A percentile compares a stretch with the other conserved stretches of the same genome.
Conservation (phyloP, 2,797 vertebrate genomes). For the Leucoraja ocellata region DNA sequence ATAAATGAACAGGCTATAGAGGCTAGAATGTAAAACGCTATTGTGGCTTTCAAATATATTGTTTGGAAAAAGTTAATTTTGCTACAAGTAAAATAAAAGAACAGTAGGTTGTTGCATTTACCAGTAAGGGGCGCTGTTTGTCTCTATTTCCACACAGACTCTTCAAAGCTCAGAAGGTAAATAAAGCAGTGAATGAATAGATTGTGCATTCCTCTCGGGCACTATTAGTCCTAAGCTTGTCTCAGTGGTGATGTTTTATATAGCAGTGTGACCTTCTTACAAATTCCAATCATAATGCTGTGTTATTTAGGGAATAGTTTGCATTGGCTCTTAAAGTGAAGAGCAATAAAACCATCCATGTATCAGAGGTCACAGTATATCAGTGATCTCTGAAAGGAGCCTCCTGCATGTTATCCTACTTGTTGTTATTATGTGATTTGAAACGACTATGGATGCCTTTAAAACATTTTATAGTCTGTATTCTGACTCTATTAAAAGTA, state of each 20-base stretch:
- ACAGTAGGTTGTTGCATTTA: not conserved
- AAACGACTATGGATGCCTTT: not conserved
- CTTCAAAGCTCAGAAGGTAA: slow-evolving; percentile 8
- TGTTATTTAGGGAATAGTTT: slow-evolving; percentile 28
- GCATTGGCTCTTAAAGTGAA: slow-evolving; percentile 12
- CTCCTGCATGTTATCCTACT: slow-evolving; percentile 17
- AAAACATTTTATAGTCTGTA: slow-evolving; percentile 17
- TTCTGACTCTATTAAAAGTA: not conserved
- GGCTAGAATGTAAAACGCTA: no score
- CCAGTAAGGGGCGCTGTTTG: slow-evolving; percentile 36
- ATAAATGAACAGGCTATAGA: not conserved
- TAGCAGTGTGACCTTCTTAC: slow-evolving; percentile 8
- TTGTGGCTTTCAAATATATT: not conserved
- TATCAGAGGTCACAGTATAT: slow-evolving; percentile 34
- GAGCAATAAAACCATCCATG: slow-evolving; percentile 23
- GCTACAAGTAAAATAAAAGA: not conserved
- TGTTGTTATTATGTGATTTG: slow-evolving; percentile 27
- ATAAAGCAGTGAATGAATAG: not conserved
- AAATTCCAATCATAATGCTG: slow-evolving; percentile 26
- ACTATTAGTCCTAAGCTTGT: not conserved
- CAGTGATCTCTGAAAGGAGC: slow-evolving; percentile 17
- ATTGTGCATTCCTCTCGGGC: not conserved
- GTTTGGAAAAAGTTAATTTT: not conserved
- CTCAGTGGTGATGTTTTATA: slow-evolving; percentile 12
- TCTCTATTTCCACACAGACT: slow-evolving; percentile 27